Evolutionary conservation across 2,113 vertebrate genomes (phyloP).

Genomic region (Calypte anna): DNA sequence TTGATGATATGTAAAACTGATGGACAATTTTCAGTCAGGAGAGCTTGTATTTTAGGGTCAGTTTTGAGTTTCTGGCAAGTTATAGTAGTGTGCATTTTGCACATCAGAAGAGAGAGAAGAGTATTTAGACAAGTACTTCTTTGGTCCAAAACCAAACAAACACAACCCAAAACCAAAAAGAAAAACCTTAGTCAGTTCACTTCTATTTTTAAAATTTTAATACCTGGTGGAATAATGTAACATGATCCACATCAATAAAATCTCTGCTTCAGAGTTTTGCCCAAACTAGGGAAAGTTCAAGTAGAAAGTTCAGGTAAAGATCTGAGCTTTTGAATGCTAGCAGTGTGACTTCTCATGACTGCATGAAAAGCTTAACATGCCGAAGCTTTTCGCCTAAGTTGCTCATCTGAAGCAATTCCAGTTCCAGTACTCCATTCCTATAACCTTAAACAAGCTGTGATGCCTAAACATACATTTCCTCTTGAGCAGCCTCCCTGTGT

Average conservation of each 20-base stretch:
- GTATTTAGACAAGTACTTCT: neutral
- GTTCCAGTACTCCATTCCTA: neutral
- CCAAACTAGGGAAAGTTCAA: neutral
- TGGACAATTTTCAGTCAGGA: neutral
- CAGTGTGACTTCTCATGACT: neutral
- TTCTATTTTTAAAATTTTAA: neutral
- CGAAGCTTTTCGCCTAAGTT: neutral
- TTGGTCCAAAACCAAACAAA: neutral
- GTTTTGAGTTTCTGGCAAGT: neutral
- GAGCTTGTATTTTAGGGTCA: neutral
- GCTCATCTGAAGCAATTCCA: neutral
- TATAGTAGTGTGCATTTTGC: neutral
- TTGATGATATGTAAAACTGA: neutral
- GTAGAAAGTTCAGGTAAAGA: slow-evolving; percentile 7
- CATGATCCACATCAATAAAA: neutral
- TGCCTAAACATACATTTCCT: slow-evolving; percentile 28
- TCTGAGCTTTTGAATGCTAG: neutral
- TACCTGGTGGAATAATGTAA: neutral
- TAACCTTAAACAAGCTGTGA: slow-evolving; percentile 15
- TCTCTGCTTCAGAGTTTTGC: neutral
- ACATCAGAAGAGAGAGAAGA: neutral
- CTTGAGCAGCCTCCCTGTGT: slow-evolving; percentile 23
- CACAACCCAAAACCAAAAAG: neutral
- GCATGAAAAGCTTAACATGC: neutral
- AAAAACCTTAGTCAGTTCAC: neutral